A percentile compares a stretch with the other conserved stretches of the same genome.
phyloP scores from a whole-genome alignment of 2,797 vertebrate species.

The Hybognathus amarus region DNA sequence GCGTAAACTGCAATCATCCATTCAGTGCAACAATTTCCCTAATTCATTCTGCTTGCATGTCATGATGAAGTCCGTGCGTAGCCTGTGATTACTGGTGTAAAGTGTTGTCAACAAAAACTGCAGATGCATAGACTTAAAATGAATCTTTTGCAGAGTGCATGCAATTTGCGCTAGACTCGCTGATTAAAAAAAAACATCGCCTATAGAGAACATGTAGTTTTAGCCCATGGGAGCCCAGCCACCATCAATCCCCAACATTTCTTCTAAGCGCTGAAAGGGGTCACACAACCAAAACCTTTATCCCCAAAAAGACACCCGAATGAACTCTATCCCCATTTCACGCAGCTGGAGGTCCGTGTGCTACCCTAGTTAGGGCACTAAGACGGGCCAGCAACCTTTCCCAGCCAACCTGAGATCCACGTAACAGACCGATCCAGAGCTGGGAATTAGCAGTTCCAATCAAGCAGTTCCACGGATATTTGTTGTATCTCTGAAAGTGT shows the following conservation, averaged over 20 bases:
- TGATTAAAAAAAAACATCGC: background rate
- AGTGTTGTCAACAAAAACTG: background rate
- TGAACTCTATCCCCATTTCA: slow-evolving; percentile 36
- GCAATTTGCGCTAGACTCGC: background rate
- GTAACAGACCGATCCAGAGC: background rate
- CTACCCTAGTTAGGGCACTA: slow-evolving; percentile 8
- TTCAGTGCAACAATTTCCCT: background rate
- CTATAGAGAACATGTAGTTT: slow-evolving; percentile 10
- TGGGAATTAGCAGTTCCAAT: background rate
- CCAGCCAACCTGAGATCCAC: background rate
- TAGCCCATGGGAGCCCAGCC: background rate
- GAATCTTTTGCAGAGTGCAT: background rate
- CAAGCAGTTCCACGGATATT: slow-evolving; percentile 18
- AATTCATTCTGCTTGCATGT: background rate
- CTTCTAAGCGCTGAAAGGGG: slow-evolving; percentile 45
- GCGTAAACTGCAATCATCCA: background rate
- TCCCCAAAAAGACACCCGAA: slow-evolving; percentile 26
- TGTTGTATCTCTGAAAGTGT: slow-evolving; percentile 27
- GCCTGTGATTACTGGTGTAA: background rate
- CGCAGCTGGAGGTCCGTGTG: background rate
- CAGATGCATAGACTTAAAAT: background rate
- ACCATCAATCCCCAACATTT: slow-evolving; percentile 53
- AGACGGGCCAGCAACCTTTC: background rate
- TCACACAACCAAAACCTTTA: slow-evolving; percentile 51
- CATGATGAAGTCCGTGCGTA: background rate